Base-by-base conservation (phyloP, 2,888 invertebrate genomes). In the Capitulum mitella region DNA sequence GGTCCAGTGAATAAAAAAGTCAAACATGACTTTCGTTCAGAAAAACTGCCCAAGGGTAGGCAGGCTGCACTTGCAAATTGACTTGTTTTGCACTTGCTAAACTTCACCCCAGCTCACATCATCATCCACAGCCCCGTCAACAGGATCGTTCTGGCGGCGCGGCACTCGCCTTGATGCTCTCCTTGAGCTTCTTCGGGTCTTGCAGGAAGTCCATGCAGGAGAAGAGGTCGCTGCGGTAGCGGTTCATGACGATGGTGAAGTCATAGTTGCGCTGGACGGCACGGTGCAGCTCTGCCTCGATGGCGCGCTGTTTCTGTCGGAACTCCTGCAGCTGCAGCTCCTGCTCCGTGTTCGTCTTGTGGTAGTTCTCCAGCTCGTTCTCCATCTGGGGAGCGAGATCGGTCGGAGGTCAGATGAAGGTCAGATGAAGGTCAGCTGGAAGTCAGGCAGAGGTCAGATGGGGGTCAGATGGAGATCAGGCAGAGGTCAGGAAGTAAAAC, bases 141-240 rank as follows among this genome's bases (percentile, higher is more conserved):
- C n/a, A n/a, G n/a, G n/a, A n/a, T n/a, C n/a, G n/a, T n/a, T n/a
- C 43, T 16, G 51, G 19, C 26, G 40, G 29, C 43, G 43, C 6
- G 12, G 14, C 34, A 74, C 85, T 83, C 64, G 87, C 87, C 79
- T 86, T 87, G 51, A 90, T 86, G 61, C 86, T 86, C 37, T 86
- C 86, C 84, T 89, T 90, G 46, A 90, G 84, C 80, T 90, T 84
- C 85, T 89, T 86, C 0, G 93, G 91, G 82, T 94, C 91, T 84
- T 93, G 93, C 74, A 95, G 90, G 81, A 91, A 89, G 0, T 91
- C 91, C 12, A 93, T 92, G 84, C 93, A 91, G 81, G 92, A 89
- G 83, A 92, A 92, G 78, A 97, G 88, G 83, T 96, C 95, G 77
- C 91, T 91, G 85, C 93, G 91, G 81, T 97, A 92, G 83, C 90